Conservation (phyloP, 2,888 invertebrate genomes). For the Lydus trimaculatus region DNA sequence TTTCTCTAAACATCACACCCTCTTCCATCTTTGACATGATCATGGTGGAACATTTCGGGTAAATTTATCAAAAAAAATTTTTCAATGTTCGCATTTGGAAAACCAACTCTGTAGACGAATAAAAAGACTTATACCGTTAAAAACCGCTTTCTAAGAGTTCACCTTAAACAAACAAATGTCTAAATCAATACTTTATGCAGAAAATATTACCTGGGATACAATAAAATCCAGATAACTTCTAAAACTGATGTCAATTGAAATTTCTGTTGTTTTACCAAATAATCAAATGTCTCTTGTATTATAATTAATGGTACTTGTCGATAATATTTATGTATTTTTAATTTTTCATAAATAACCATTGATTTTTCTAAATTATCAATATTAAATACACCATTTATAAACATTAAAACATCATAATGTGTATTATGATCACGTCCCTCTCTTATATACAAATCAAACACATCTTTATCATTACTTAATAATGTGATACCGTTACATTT, state of each 20-base stretch:
- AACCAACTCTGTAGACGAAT: too few species aligned
- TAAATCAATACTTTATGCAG: too few species aligned
- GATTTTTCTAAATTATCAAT: slow-evolving; percentile 35
- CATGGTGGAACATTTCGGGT: too few species aligned
- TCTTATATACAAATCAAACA: slow-evolving; percentile 59
- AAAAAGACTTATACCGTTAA: too few species aligned
- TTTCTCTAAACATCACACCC: too few species aligned
- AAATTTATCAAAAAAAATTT: too few species aligned
- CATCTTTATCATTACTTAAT: slow-evolving; percentile 47
- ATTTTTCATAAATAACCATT: slow-evolving; percentile 49
- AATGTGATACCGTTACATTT: slow-evolving; percentile 62
- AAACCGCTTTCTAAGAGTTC: too few species aligned
- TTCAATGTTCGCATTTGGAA: too few species aligned
- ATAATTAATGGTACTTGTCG: slow-evolving; percentile 67
- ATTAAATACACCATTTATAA: slow-evolving; percentile 57
- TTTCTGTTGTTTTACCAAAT: slow-evolving; percentile 59
- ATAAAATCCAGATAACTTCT: slow-evolving; percentile 68
- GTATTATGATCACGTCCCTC: slow-evolving; percentile 66
- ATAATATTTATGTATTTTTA: slow-evolving; percentile 71
- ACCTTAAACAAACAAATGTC: too few species aligned
- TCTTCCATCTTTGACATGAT: too few species aligned
- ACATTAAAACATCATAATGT: slow-evolving; percentile 59
- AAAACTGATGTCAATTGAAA: slow-evolving; percentile 67
- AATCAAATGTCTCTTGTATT: slow-evolving; percentile 67
- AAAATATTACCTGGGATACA: slow-evolving; percentile 72